These are phyloP conservation scores for Tinea semifulvella DNA, from an alignment of 2,888 invertebrate genomes.

Conservation along the genomic window DNA sequence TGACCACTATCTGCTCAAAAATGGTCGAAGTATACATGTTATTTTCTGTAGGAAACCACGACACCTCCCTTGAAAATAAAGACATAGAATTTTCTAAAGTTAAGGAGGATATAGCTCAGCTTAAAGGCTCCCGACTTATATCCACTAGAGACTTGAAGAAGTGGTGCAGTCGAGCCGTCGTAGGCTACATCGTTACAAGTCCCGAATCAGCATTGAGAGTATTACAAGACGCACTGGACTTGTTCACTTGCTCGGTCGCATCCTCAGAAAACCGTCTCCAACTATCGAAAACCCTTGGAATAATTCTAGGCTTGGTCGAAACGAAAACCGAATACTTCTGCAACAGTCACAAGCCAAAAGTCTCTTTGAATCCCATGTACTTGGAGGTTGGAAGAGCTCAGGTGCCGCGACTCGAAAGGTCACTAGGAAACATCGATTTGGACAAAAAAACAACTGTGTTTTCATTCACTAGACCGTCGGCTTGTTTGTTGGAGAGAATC, in stretches of 20 bases:
- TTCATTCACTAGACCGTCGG: constrained; percentile 84
- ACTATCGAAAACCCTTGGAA: constrained; percentile 78
- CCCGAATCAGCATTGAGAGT: constrained; percentile 74
- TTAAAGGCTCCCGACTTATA: constrained; percentile 70
- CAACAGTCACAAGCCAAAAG: constrained; percentile 79
- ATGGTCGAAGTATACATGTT: constrained; percentile 86
- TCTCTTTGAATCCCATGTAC: constrained; percentile 63
- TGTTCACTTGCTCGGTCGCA: constrained; percentile 85
- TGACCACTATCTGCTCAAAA: constrained; percentile 76
- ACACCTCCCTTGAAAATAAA: constrained; percentile 45
- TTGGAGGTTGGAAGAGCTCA: constrained; percentile 79
- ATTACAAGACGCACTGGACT: constrained; percentile 89
- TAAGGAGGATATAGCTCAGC: constrained; percentile 28
- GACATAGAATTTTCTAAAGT: constrained; percentile 28
- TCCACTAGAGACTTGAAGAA: constrained; percentile 92
- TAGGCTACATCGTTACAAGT: constrained; percentile 78
- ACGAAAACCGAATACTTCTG: constrained; percentile 85
- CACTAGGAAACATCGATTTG: constrained; percentile 42
- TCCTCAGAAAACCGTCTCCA: constrained; percentile 71
- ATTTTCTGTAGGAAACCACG: constrained; percentile 77
- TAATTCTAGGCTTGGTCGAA: constrained; percentile 82
- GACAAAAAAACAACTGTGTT: constrained; percentile 66
- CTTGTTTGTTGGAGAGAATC: constrained; percentile 86
- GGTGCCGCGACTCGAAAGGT: constrained; percentile 51
- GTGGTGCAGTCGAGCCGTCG: constrained; percentile 83